phyloP scores from a whole-genome alignment of 2,888 invertebrate genomes.

The Teinopalpus imperialis region DNA sequence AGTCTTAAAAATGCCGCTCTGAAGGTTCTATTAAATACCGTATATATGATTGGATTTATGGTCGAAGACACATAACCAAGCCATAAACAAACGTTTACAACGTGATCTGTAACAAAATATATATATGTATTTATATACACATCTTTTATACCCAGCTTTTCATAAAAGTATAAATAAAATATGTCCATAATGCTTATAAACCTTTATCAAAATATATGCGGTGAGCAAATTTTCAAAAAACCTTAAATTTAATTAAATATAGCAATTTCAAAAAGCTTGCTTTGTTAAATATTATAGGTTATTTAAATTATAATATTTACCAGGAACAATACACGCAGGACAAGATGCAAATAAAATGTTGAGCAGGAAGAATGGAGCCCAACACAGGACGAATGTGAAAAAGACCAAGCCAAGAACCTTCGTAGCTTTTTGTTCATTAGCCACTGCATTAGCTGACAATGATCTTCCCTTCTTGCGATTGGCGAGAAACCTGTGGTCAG shows the following conservation, averaged over 20 bases:
- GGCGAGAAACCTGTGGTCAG: constrained; percentile 83
- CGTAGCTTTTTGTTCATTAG: constrained; percentile 97
- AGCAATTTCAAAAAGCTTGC: no score
- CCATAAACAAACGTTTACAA: constrained; percentile 93
- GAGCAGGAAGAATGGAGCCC: constrained; percentile 95
- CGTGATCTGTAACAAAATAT: constrained; percentile 71
- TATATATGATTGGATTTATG: constrained; percentile 97
- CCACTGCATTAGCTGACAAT: constrained; percentile 89
- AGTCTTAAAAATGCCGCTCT: constrained; percentile 91
- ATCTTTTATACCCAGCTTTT: no score
- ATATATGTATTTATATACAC: no score
- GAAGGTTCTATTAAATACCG: constrained; percentile 95
- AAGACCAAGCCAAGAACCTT: constrained; percentile 96
- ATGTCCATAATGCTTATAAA: no score
- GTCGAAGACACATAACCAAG: constrained; percentile 95
- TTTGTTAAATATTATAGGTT: no score
- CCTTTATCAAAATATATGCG: no score
- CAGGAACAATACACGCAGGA: constrained; percentile 88
- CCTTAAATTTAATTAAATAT: no score
- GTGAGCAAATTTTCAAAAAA: no score
- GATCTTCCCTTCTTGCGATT: constrained; percentile 87
- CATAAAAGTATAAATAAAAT: no score
- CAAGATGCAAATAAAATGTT: constrained; percentile 94
- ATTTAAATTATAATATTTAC: constrained; percentile 44
- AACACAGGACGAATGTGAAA: constrained; percentile 95